Evolutionary conservation across 1,140 invertebrate genomes (phyloP), one percentile per base, ranked within the genome.

Genomic region (Caligus rogercresseyi): DNA sequence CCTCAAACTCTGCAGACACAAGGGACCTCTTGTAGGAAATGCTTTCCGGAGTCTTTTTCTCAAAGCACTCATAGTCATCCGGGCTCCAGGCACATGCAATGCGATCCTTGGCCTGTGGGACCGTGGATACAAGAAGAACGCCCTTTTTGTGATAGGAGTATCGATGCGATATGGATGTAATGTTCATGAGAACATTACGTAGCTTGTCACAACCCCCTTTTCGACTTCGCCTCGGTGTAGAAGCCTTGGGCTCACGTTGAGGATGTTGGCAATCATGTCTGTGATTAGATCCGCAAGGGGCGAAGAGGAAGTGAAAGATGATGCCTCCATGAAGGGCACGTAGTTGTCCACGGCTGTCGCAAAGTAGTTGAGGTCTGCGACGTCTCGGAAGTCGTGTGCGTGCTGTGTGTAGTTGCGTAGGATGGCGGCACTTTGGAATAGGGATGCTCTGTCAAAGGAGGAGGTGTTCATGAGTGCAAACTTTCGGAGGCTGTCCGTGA

Each of bases 391-490:
- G 2, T 31, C 15, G 3, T 43, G 18, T 18, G 57, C 25, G 26
- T 60, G 16, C 11, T 25, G 16, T 3, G 57, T 60, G 25, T n/a
- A 60, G 24, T 25, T 60, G 20, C 21, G 18, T 15, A 60, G 21
- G 15, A 24, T n/a, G 3, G 21, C 2, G n/a, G 57, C 24, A 25
- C 57, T 60, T 21, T 60, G 14, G 18, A 60, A 25, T 2, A 60
- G 21, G 15, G 26, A 26, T 11, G 31, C n/a, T 18, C 26, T 23
- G 15, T 16, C 11, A 15, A 25, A 24, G 24, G 26, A 15, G 57
- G 57, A 26, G 2, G 26, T 25, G 24, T 60, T 60, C 57, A 60
- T 60, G 18, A 25, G 18, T 21, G 57, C 57, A 60, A 60, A 60
- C 21, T 60, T 60, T 21, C 25, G 57, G n/a, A 60, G 26, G 2